Evolutionary conservation across 2,888 invertebrate genomes (phyloP).

Genomic region (Catonia carolina): DNA sequence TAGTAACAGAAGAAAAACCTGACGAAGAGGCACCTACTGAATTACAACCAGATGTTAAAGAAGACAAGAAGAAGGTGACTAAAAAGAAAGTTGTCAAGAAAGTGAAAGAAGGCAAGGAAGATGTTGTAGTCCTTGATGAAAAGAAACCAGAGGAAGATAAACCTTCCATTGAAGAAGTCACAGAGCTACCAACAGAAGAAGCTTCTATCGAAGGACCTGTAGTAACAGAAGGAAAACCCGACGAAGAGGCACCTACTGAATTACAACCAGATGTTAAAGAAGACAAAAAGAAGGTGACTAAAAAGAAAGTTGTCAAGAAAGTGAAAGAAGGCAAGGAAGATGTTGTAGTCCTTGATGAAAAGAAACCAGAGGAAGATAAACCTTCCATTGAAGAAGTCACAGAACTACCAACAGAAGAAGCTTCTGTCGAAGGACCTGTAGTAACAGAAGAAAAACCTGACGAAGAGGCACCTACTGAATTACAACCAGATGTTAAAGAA

Average conservation of each 20-base stretch:
- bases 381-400: slow-evolving; percentile 34
- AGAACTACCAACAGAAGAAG: slow-evolving; percentile 27
- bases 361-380: slow-evolving; percentile 35
- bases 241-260: slow-evolving; percentile 40
- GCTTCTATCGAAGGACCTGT: too few relatives aligned
- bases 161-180: slow-evolving; percentile 18
- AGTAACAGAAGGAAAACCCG: slow-evolving; percentile 45
- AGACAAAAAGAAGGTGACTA: slow-evolving; percentile 8
- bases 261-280: too few relatives aligned
- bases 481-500: slow-evolving; percentile 34
- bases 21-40: slow-evolving; percentile 35
- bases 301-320: slow-evolving; percentile 33
- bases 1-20: slow-evolving; percentile 32
- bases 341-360: slow-evolving; percentile 43
- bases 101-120: slow-evolving; percentile 31
- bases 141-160: slow-evolving; percentile 31
- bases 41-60: slow-evolving; percentile 27
- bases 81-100: slow-evolving; percentile 25
- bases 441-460: slow-evolving; percentile 18
- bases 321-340: slow-evolving; percentile 44
- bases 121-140: slow-evolving; percentile 25
- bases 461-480: slow-evolving; percentile 38
- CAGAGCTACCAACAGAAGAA: slow-evolving; percentile 7
- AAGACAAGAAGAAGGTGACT: slow-evolving; percentile 25
- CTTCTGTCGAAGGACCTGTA: slow-evolving; percentile 37